Base-by-base conservation (phyloP, 2,888 invertebrate species). In the Neuroscelio doddi region DNA sequence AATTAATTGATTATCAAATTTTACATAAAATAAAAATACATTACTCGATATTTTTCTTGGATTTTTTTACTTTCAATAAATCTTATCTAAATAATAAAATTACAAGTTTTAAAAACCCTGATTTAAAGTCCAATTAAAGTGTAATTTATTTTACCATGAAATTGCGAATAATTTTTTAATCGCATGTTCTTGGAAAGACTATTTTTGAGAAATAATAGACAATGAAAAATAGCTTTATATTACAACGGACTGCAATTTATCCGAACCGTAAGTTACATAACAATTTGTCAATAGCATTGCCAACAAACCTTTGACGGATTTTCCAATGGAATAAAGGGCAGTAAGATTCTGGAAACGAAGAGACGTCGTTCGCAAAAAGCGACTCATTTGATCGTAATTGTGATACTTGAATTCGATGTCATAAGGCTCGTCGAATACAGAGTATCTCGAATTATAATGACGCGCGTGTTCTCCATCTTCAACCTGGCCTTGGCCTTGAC, bases 251-350 rank as follows among this genome's bases (percentile, higher is more conserved):
- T n/a, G n/a, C n/a, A n/a, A n/a, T n/a, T n/a, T n/a, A n/a, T n/a
- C n/a, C n/a, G n/a, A 21, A 5, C 21, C 21, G 21, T 21, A n/a
- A n/a, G 21, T 21, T 21, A 3, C 21, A 5, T 39, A 1, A 8
- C 27, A 9, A 10, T 24, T 8, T 15, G 27, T 17, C n/a, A 5
- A 4, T 15, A 21, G 9, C 3, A n/a, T 3, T 30, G 3, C 2
- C 15, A 41, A 64, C 80, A 72, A 87, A 93, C 94, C 96, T 90
- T 95, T 93, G 2, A 95, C 94, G 24, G 95, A 95, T 85, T 95
- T 95, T 61, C 97, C 97, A 77, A 97, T 95, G 61, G 95, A 95
- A 86, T 97, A 97, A 24, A 97, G 87, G 0, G 95, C 93, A 0
- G 96, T 96, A 69, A 97, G 88, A 69, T 94, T 91, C 0, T 96